Percentiles rank a stretch among this genome's conserved stretches.
These are phyloP conservation scores for Aphodius sticticus DNA, from an alignment of 2,888 invertebrate genomes.

Conservation along the genomic window DNA sequence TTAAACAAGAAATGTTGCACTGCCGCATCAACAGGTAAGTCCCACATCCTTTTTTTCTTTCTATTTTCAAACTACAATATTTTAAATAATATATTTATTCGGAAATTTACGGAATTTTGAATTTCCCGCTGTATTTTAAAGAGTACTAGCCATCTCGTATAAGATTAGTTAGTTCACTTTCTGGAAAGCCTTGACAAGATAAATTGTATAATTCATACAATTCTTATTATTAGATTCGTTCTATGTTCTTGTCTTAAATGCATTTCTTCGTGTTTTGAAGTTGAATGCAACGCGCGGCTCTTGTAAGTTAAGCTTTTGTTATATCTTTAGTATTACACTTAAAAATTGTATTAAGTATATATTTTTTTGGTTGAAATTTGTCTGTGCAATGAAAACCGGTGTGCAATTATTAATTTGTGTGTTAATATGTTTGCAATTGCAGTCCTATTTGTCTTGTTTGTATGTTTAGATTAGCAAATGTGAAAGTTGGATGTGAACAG, in stretches of 20 bases:
- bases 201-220: not conserved
- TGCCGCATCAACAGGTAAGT: slow-evolving; percentile 38
- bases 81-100: not conserved
- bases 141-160: not conserved
- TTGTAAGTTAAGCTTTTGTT: not conserved
- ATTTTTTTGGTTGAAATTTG: too few species aligned
- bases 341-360: too few species aligned
- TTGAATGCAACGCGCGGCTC: not conserved
- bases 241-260: not conserved
- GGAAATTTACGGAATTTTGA: not conserved
- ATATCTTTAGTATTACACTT: too few species aligned
- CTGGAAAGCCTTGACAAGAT: not conserved
- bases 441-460: too few species aligned
- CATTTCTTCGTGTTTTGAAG: not conserved
- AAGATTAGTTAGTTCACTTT: not conserved
- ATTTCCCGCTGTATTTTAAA: not conserved
- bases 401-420: too few species aligned
- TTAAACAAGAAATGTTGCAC: slow-evolving; percentile 47
- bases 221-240: slow-evolving; percentile 10
- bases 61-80: not conserved
- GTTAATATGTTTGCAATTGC: too few species aligned
- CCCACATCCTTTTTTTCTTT: not conserved
- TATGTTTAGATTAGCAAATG: too few species aligned
- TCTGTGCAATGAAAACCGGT: too few species aligned
- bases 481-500: too few species aligned